Evolutionary conservation across 2,888 invertebrate genomes (phyloP).

Genomic region (Apamea sordens): DNA sequence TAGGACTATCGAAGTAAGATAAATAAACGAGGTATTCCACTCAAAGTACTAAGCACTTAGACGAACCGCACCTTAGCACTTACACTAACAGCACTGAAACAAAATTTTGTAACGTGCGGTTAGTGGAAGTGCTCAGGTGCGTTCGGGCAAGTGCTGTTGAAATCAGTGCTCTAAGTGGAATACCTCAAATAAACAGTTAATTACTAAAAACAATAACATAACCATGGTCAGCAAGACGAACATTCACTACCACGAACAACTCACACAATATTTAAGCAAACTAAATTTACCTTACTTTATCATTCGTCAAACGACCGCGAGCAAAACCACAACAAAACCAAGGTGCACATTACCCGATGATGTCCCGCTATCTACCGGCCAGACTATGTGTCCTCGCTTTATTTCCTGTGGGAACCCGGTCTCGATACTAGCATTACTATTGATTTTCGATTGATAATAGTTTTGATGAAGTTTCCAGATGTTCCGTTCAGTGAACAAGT

Average conservation of each 20-base stretch:
- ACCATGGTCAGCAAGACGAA: no score
- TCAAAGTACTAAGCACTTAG: no score
- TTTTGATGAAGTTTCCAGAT: conserved; percentile 21
- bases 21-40: no score
- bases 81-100: no score
- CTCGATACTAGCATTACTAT: conserved; percentile 44
- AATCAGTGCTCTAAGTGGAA: no score
- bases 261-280: background rate
- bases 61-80: no score
- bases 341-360: conserved; percentile 26
- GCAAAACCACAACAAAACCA: conserved; percentile 18
- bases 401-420: conserved; percentile 53
- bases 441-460: conserved; percentile 54
- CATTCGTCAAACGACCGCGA: background rate
- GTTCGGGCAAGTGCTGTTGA: no score
- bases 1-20: no score
- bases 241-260: background rate
- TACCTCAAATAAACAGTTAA: no score
- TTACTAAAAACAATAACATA: no score
- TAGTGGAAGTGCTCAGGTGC: no score
- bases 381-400: conserved; percentile 43
- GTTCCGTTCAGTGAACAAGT: conserved; percentile 12
- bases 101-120: no score
- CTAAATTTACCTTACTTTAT: background rate
- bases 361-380: conserved; percentile 27